A percentile compares a stretch with the other conserved stretches of the same genome.
These are phyloP conservation scores for Calidris pugnax DNA, from an alignment of 2,113 vertebrate genomes.

Conservation along the genomic window DNA sequence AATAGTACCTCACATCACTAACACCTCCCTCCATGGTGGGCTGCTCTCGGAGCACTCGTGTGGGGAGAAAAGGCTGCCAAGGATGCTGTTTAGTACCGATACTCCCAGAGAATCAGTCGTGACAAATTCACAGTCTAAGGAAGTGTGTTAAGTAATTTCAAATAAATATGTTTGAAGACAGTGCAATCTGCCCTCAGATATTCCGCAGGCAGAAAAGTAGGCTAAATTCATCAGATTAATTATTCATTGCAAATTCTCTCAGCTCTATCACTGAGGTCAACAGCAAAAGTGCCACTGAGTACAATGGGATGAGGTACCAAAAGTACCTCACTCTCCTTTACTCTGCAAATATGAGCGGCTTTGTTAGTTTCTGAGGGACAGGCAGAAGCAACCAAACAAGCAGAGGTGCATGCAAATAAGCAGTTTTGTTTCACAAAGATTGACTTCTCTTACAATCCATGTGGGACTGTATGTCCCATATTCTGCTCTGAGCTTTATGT, in stretches of 20 bases:
- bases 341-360: background rate
- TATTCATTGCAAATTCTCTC: conserved; percentile 64
- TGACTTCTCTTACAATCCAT: conserved; percentile 9
- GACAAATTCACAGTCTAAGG: background rate
- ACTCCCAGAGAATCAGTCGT: conserved; percentile 1
- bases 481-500: conserved; percentile 20
- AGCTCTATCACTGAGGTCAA: conserved; percentile 57
- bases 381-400: conserved; percentile 46
- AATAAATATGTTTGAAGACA: conserved; percentile 43
- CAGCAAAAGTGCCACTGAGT: conserved; percentile 13
- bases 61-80: background rate
- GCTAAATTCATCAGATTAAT: conserved; percentile 68
- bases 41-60: background rate
- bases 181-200: conserved; percentile 51
- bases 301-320: background rate
- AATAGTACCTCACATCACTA: background rate
- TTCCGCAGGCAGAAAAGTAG: conserved; percentile 60
- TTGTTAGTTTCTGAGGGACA: conserved; percentile 1
- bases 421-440: background rate
- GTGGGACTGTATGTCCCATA: conserved; percentile 4
- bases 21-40: background rate
- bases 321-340: conserved; percentile 15
- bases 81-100: background rate
- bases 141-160: conserved; percentile 55
- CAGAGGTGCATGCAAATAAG: background rate